Base-by-base conservation (phyloP, 2,888 invertebrate species). In the Hyposoter dolosus region DNA sequence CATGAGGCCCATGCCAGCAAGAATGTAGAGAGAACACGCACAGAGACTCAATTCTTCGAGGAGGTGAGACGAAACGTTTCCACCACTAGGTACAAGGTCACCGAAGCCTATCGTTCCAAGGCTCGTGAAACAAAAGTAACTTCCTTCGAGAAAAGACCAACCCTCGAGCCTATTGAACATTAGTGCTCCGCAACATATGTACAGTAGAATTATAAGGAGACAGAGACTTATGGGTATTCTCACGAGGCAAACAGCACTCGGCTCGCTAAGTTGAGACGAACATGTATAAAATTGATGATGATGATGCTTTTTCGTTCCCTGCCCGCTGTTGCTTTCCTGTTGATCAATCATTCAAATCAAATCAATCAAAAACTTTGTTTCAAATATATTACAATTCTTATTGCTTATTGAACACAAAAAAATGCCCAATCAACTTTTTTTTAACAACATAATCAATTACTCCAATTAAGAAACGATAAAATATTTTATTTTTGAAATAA, bases 131-230 rank as follows among this genome's bases (percentile, higher is more conserved):
- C 97, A 97, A 93, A 97, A 97, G 93, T 97, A 97, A 86, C 97
- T 95, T 47, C 98, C 98, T 92, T 99, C 99, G 77, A 99, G 95
- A 60, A 98, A 96, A 85, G 96, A 97, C 99, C 99, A 99, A 89
- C 96, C 96, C 94, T 99, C 99, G 93, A 99, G 97, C 78, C 97
- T 95, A 86, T 97, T 97, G 94, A 99, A 99, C 88, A 99, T 95
- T 84, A 98, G 95, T 0, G 99, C 98, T 17, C 99, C 99, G 50
- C 98, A 96, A 83, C 97, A 97, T 91, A 99, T 96, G 94, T 99
- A 99, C 89, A 97, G 95, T 71, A 98, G 95, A 91, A 99, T 96
- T 65, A 99, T 97, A 89, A 98, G 95, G 85, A 99, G 95, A 92
- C 98, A 98, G 75, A 99, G 95, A 78, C 96, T 96, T 84, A 99